Evolutionary conservation across 2,888 invertebrate genomes (phyloP).

Genomic region (Tachina lurida): DNA sequence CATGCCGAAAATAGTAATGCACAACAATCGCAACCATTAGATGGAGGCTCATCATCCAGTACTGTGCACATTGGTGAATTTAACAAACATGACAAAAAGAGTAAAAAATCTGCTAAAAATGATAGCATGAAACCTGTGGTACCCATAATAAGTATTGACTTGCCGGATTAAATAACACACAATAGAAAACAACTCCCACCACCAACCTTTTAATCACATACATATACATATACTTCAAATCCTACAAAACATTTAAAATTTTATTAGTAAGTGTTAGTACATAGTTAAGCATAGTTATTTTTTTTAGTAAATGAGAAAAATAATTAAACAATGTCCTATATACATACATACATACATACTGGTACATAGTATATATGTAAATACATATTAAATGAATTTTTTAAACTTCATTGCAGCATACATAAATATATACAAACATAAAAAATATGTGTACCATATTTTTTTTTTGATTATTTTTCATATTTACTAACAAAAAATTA

Average conservation of each 20-base stretch:
- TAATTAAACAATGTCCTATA: not conserved
- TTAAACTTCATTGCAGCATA: no score
- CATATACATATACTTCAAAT: constrained; percentile 18
- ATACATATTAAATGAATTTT: no score
- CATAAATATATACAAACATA: no score
- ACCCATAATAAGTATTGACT: constrained; percentile 94
- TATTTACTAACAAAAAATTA: no score
- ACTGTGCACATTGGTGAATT: constrained; percentile 81
- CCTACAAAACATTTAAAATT: constrained; percentile 39
- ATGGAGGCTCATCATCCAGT: constrained; percentile 77
- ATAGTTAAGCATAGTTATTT: constrained; percentile 43
- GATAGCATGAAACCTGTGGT: constrained; percentile 93
- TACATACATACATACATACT: no score
- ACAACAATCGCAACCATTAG: constrained; percentile 76
- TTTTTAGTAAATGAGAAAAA: not conserved
- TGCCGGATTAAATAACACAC: constrained; percentile 89
- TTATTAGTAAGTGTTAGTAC: constrained; percentile 42
- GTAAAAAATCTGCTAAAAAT: constrained; percentile 88
- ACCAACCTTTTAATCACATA: constrained; percentile 7
- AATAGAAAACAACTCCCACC: constrained; percentile 32
- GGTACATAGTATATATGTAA: no score
- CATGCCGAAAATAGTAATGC: constrained; percentile 87
- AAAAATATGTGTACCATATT: no score
- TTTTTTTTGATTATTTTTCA: no score
- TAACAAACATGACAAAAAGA: constrained; percentile 85